A percentile compares a stretch with the other conserved stretches of the same genome.
Conservation (phyloP, 2,797 vertebrate species). For the Halcyon leucocephala region DNA sequence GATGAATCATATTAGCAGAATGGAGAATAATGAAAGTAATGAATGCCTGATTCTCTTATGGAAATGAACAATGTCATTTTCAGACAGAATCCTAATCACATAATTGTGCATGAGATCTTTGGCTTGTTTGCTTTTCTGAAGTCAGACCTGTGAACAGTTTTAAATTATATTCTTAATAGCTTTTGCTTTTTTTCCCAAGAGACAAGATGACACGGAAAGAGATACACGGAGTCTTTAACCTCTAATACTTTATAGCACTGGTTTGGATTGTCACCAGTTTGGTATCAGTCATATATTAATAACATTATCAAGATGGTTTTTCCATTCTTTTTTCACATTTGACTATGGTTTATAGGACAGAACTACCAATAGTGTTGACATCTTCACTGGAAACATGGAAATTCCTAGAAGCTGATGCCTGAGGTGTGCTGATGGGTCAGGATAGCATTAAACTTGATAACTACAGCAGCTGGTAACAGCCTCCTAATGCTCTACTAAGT, state of each 20-base stretch:
- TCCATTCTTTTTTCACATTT: neutral
- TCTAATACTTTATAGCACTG: neutral
- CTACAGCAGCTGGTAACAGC: neutral
- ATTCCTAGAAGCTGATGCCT: neutral
- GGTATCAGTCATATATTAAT: neutral
- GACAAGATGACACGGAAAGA: neutral
- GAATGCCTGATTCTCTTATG: slow-evolving; percentile 6
- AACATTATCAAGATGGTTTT: neutral
- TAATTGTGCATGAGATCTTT: slow-evolving; percentile 3
- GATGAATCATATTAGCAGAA: slow-evolving; percentile 34
- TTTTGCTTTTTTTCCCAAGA: neutral
- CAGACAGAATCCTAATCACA: slow-evolving; percentile 3
- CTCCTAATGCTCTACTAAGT: neutral
- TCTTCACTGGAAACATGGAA: neutral
- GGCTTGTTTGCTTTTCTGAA: neutral
- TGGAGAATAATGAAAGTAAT: slow-evolving; percentile 14
- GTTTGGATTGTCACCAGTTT: neutral
- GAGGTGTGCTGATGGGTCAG: neutral
- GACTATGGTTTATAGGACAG: neutral
- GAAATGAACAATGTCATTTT: neutral
- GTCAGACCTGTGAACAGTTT: neutral
- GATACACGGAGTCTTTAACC: neutral
- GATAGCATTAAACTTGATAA: fast-evolving
- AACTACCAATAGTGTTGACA: neutral
- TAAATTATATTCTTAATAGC: neutral